Conservation (phyloP, 2,113 vertebrate genomes). For the Shinisaurus crocodilurus region DNA sequence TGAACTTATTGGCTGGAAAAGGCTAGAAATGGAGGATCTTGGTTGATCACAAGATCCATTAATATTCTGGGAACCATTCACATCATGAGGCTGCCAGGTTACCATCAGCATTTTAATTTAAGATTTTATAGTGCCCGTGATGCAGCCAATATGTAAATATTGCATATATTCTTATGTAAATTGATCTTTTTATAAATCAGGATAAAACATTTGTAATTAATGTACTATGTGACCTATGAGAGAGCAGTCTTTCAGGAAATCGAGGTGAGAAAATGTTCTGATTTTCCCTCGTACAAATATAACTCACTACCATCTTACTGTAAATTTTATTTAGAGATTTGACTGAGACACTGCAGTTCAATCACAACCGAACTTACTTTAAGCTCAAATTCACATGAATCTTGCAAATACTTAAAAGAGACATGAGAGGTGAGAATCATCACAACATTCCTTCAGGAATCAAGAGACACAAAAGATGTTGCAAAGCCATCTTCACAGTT, state of each 20-base stretch:
- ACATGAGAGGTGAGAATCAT: neutral
- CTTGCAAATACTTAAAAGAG: neutral
- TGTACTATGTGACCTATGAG: neutral
- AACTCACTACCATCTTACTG: neutral
- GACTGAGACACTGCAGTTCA: neutral
- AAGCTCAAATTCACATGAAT: neutral
- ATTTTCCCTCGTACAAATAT: neutral
- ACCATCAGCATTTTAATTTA: neutral
- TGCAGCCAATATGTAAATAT: neutral
- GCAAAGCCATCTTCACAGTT: neutral
- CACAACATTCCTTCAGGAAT: neutral
- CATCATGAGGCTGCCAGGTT: neutral
- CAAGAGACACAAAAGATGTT: neutral
- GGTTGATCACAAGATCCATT: neutral
- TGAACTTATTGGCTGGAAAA: neutral
- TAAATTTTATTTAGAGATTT: neutral
- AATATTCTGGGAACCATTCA: neutral
- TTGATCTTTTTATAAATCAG: neutral
- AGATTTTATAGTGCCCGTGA: neutral
- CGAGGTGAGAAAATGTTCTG: neutral
- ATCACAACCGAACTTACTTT: neutral
- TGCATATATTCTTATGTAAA: neutral
- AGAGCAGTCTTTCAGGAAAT: neutral
- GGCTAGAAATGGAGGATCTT: neutral
- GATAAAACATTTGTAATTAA: neutral